These are phyloP conservation scores for Phenacoccus solenopsis DNA, from an alignment of 1,140 invertebrate genomes.

Conservation along the genomic window DNA sequence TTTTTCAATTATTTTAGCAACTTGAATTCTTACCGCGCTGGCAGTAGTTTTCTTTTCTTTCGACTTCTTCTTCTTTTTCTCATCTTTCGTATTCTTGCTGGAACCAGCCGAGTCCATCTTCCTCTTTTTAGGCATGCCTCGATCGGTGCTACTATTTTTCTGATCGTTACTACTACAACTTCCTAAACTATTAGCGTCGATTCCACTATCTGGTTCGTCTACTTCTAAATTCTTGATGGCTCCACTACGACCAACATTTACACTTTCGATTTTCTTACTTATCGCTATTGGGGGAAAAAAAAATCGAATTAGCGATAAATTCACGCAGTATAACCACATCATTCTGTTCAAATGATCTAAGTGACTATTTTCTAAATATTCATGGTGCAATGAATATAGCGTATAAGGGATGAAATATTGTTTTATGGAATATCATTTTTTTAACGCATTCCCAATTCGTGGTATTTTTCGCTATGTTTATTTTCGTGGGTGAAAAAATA, in stretches of 20 bases:
- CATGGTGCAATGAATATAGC: too few species aligned
- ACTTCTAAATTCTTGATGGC: conserved; percentile 36
- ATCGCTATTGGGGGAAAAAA: not conserved
- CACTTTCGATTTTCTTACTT: not conserved
- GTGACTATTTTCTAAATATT: too few species aligned
- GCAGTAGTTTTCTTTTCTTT: not conserved
- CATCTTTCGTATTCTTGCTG: not conserved
- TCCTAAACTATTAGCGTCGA: conserved; percentile 71
- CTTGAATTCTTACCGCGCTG: not conserved
- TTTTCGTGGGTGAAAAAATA: too few species aligned
- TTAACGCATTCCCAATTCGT: too few species aligned
- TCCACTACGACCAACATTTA: not conserved
- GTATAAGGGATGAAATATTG: too few species aligned
- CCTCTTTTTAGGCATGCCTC: conserved; percentile 50
- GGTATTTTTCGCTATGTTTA: too few species aligned
- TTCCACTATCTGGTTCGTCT: conserved; percentile 74
- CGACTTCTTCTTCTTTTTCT: not conserved
- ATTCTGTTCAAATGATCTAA: too few species aligned
- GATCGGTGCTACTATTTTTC: conserved; percentile 31
- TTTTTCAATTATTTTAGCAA: too few species aligned
- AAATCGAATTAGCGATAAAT: not conserved
- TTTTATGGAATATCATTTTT: too few species aligned
- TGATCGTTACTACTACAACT: conserved; percentile 68
- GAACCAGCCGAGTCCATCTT: conserved; percentile 33
- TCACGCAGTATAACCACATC: too few species aligned